A percentile compares a stretch with the other conserved stretches of the same genome.
Conservation (phyloP, 2,888 invertebrate genomes). For the Leistus spinibarbis region DNA sequence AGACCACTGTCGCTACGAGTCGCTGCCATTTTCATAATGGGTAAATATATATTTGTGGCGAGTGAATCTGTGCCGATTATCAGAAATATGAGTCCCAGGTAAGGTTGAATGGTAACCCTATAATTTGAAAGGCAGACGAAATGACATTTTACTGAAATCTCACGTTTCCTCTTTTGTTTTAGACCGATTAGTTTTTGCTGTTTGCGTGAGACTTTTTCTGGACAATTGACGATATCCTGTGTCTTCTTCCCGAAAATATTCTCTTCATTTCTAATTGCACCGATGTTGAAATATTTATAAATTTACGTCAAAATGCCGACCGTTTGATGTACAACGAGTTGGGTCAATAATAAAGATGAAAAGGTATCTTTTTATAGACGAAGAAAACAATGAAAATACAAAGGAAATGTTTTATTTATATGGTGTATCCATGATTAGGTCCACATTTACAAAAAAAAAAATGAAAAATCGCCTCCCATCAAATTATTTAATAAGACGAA, state of each 20-base stretch:
- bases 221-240: constrained; percentile 36
- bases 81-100: background rate
- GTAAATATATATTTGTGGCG: background rate
- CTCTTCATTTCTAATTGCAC: background rate
- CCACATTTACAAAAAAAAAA: no score
- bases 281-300: no score
- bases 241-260: background rate
- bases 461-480: no score
- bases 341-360: no score
- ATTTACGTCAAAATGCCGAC: no score
- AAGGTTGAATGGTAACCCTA: constrained; percentile 8
- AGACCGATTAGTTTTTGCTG: constrained; percentile 34
- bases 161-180: constrained; percentile 39
- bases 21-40: background rate
- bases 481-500: no score
- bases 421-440: no score
- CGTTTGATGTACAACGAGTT: no score
- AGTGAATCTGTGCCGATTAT: background rate
- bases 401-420: no score
- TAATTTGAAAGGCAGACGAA: constrained; percentile 28
- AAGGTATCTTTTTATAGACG: no score
- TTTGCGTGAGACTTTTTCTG: constrained; percentile 3
- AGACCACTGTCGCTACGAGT: background rate
- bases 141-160: constrained; percentile 32
- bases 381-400: no score